Evolutionary conservation across 2,797 vertebrate genomes (phyloP).

Genomic region (Tragelaphus eurycerus): DNA sequence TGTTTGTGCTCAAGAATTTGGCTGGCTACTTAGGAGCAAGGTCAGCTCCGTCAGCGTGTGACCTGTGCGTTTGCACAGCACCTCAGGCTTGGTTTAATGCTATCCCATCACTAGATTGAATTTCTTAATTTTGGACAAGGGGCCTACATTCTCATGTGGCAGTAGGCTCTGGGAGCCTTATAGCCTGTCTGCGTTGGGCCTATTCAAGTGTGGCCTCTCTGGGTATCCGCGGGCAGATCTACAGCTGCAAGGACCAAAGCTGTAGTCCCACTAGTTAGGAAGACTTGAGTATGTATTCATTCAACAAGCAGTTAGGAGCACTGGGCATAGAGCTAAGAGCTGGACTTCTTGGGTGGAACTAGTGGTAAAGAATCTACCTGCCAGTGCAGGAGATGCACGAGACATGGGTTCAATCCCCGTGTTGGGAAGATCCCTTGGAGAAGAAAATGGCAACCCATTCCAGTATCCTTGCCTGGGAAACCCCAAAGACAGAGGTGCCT

Average conservation of each 20-base stretch:
- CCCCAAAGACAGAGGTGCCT: background rate
- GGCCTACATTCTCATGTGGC: background rate
- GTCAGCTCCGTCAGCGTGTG: fast-evolving
- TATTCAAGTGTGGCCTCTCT: background rate
- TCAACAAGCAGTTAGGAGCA: background rate
- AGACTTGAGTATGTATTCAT: background rate
- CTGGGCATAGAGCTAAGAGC: background rate
- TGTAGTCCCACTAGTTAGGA: background rate
- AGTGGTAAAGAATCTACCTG: background rate
- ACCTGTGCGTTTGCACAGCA: no score
- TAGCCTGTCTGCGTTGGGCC: no score
- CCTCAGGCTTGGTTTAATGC: background rate
- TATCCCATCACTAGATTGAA: background rate
- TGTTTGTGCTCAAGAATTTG: background rate
- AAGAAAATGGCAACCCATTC: background rate
- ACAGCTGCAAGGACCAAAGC: background rate
- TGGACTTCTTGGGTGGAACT: background rate
- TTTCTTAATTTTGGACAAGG: background rate
- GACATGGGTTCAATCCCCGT: background rate
- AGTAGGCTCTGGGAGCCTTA: background rate
- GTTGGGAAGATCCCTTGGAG: background rate
- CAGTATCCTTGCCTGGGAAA: background rate
- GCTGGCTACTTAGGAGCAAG: background rate
- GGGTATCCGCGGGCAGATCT: background rate
- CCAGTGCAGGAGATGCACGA: background rate